Base-by-base conservation (phyloP, 2,888 invertebrate species). In the Drosophila paracracens region DNA sequence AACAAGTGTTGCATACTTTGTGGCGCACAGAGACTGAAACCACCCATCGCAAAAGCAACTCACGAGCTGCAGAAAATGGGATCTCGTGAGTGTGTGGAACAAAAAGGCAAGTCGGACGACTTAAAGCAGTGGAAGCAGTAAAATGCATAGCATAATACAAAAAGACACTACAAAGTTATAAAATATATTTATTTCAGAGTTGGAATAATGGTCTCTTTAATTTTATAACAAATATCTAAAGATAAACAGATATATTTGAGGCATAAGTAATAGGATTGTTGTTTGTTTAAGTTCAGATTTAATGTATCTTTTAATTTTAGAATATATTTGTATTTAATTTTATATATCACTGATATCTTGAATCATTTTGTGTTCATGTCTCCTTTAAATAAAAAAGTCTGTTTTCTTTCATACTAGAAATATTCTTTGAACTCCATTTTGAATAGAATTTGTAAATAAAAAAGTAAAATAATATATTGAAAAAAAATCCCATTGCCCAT, bases 1-100 rank as follows among this genome's bases (percentile, higher is more conserved):
- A 75, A 73, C 73, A 82, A 84, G 65, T 78, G 84, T 82, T 82
- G 87, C 82, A 85, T 81, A 75, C 82, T 76, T 72, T 74, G 71
- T 31, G 53, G 68, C 65, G 11, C 50, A 21, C 27, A 25, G 21
- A 10, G 58, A 63, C 61, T 51, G 4, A 16, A 29, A 31, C 38
- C 53, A 51, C 46, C 70, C 43, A 40, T 43, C 60, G 67, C 63
- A 33, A 52, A 25, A 36, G 31, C 38, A 48, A 33, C 27, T 54
- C 25, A 27, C 36, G 3, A 54, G 18, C 33, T 53, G 25, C 25
- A 35, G 16, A 8, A 21, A 35, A 35, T 35, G 7, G 21, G 13
- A 16, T 4, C 21, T 25, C 21, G 3, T 21, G 21, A 21, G 21
- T 13, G 21, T 46, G 13, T 46, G 4, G 21, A 13, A 7, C 13